Base-by-base conservation (phyloP, 2,113 vertebrate genomes). In the Craseonycteris thonglongyai region DNA sequence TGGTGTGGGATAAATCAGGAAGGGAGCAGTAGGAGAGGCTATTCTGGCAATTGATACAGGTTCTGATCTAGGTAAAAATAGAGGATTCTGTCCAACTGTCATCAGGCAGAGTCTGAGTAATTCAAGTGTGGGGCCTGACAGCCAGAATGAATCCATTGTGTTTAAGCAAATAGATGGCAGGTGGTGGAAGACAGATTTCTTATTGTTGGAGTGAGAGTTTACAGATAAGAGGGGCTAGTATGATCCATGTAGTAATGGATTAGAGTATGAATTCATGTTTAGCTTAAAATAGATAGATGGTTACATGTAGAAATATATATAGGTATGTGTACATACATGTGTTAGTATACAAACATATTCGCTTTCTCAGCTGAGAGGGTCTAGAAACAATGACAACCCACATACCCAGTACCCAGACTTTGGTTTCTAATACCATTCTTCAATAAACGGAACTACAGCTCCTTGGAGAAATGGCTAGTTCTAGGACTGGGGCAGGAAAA, bases 81-180 rank as follows among this genome's bases (percentile, higher is more conserved):
- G 66, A 90, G 61, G 56, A 75, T 61, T 54, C 82, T 75, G 35
- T 16, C 15, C 8, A 71, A 47, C 16, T 33, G 47, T 87, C 92
- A 93, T 83, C 56, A 95, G 86, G 61, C 76, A 68, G 87, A 82
- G 78, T 30, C 65, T 92, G 49, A 91, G 88, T 33, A 28, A 42
- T 89, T 66, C 35, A 11, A 26, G 58, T 30, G 6, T 1, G 0
- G 14, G 14, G 47, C 22, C 71, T 69, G 59, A 49, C 45, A 61
- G 38, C 28, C 15, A 30, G 56, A 33, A 59, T 2, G n/a, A 68
- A 49, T 8, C 61, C 6, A 38, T 6, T 21, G 16, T 2, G 2
- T 51, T 30, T 33, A 26, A 59, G 38, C 13, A 80, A 71, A 16
- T 22, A 51, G 22, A n/a, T 18, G 14, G 21, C 40, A 63, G 54